Evolutionary conservation across 2,113 vertebrate species (phyloP), one percentile per base, ranked within the genome.

Genomic region (Mesembrinibis cayennensis): DNA sequence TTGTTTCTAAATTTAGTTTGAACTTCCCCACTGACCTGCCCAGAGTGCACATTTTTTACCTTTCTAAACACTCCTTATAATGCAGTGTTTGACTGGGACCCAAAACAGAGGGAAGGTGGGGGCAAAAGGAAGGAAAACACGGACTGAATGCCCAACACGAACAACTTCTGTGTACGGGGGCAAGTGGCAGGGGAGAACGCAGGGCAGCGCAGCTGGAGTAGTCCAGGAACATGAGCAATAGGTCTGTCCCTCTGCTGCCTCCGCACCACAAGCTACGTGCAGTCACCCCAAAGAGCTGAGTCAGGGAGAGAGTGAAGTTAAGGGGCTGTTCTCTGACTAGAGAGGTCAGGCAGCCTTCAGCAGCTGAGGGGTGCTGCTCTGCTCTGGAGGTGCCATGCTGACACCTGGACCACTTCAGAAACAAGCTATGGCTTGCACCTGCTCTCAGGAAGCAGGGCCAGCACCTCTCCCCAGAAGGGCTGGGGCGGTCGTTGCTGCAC

Each of bases 211-310:
- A 56, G 26, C 47, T 72, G 38, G n/a, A 44, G 6, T 10, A 49
- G 62, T 3, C 23, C 62, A 13, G 58, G 20, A 63, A 7, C 10
- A 16, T 3, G 7, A 47, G 70, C 65, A 23, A 25, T 3, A 16
- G 10, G 12, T 73, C 62, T 65, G 82, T 76, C 29, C 70, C 29
- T 16, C 20, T 27, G 49, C 47, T 79, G 22, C 9, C 10, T 11
- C 13, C 0, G 0, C 25, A 14, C 18, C 27, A 6, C 17, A 25
- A 36, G 47, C 40, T 38, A 1, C 0, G 0, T 0, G 0, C 18
- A 36, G 29, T 27, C 34, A 32, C 15, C 44, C 29, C 26, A 5
- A 27, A 47, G 30, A 76, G 16, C 6, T 16, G 40, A 44, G 26
- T 49, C 42, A 45, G 71, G 55, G 30, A 9, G 34, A 52, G 18